Evolutionary conservation across 2,113 vertebrate genomes (phyloP).

Genomic region (Edolisoma coerulescens): DNA sequence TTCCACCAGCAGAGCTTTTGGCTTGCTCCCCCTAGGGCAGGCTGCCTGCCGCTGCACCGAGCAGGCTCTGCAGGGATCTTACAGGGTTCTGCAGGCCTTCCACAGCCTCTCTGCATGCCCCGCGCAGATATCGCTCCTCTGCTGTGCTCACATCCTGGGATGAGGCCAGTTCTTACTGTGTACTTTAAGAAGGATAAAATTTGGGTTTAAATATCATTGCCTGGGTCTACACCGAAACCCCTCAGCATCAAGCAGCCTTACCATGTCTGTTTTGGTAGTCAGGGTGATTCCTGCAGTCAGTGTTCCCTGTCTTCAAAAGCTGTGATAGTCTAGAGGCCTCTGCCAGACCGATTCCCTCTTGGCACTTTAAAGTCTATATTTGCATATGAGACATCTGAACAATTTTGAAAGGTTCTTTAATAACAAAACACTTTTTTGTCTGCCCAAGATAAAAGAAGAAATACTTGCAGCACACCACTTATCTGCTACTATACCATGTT

Average conservation of each 20-base stretch:
- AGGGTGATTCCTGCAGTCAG: background rate
- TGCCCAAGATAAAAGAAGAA: background rate
- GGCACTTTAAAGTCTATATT: background rate
- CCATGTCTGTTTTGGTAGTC: background rate
- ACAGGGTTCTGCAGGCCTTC: background rate
- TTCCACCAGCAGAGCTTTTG: background rate
- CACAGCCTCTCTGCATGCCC: background rate
- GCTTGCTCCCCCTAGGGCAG: background rate
- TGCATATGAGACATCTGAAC: background rate
- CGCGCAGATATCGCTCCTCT: background rate
- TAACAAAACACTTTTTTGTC: background rate
- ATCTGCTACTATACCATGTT: background rate
- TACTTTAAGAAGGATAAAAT: background rate
- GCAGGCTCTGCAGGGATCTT: background rate
- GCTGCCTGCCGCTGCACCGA: background rate
- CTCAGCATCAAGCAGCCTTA: background rate
- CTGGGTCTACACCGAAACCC: background rate
- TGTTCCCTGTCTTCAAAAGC: background rate
- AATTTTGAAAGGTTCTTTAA: background rate
- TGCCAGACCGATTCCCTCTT: background rate
- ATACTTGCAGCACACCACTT: background rate
- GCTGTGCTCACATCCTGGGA: accelerated
- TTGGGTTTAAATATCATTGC: background rate
- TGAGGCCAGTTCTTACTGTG: background rate
- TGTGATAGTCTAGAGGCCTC: background rate